Conservation (phyloP, 2,113 vertebrate species). For the Ceratotherium simum region DNA sequence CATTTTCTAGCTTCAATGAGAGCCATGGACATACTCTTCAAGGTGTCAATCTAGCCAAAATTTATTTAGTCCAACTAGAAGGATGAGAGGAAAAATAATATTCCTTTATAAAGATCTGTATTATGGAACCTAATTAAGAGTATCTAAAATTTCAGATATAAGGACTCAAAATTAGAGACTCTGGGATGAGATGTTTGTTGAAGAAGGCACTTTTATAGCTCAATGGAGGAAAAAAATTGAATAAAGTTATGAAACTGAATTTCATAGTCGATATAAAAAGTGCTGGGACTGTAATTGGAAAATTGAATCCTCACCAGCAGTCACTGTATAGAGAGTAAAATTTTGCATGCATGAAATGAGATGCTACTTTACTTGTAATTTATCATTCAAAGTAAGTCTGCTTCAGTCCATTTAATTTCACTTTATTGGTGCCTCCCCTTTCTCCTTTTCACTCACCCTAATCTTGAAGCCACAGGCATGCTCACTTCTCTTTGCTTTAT, state of each 20-base stretch:
- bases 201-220: constrained; percentile 65
- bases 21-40: not conserved
- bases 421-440: constrained; percentile 56
- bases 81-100: not conserved
- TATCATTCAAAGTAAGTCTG: constrained; percentile 64
- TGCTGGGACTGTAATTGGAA: constrained; percentile 65
- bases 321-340: constrained; percentile 69
- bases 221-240: constrained; percentile 63
- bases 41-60: not conserved
- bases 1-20: not conserved
- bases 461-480: constrained; percentile 18
- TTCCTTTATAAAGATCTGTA: constrained; percentile 17
- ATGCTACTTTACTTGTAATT: constrained; percentile 57
- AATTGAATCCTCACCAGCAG: constrained; percentile 65
- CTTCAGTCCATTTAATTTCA: constrained; percentile 77
- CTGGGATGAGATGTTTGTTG: constrained; percentile 9
- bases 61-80: constrained; percentile 46
- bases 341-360: constrained; percentile 75
- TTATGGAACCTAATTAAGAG: not conserved
- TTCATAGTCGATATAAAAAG: constrained; percentile 66
- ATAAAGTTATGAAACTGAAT: constrained; percentile 71
- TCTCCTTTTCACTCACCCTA: constrained; percentile 66
- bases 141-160: not conserved
- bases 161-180: not conserved
- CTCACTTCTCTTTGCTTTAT: not conserved